Percentiles rank a stretch among this genome's conserved stretches.
phyloP scores from a whole-genome alignment of 2,888 invertebrate genomes.

The Lypha dubia region DNA sequence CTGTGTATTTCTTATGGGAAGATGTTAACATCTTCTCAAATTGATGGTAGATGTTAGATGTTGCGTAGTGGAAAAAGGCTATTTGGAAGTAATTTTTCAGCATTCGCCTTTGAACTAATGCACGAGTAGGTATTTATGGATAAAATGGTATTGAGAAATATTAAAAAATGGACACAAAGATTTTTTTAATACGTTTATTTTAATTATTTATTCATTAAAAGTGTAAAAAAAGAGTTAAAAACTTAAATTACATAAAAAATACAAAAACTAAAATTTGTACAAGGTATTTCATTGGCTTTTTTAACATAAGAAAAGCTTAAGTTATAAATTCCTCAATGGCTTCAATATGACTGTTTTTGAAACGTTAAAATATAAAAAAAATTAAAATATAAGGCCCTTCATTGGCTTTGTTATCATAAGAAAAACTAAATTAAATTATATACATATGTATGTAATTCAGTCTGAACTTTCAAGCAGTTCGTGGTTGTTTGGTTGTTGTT shows the following conservation, averaged over 20 bases:
- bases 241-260: slow-evolving; percentile 21
- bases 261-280: too few species aligned
- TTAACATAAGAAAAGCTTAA: slow-evolving; percentile 28
- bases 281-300: too few species aligned
- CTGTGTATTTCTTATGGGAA: too few species aligned
- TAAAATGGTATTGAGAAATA: too few species aligned
- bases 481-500: slow-evolving; percentile 1
- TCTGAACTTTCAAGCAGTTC: slow-evolving; percentile 28
- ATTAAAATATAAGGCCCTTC: not conserved
- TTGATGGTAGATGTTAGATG: too few species aligned
- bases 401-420: not conserved
- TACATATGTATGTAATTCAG: not conserved
- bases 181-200: too few species aligned
- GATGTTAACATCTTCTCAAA: too few species aligned
- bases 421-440: slow-evolving; percentile 12
- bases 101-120: too few species aligned
- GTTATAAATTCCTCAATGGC: slow-evolving; percentile 11
- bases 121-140: too few species aligned
- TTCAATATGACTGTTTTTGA: slow-evolving; percentile 5
- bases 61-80: too few species aligned
- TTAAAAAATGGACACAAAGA: too few species aligned
- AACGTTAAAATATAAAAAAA: slow-evolving; percentile 5
- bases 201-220: slow-evolving; percentile 30
- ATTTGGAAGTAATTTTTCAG: too few species aligned
- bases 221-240: not conserved